A percentile compares a stretch with the other conserved stretches of the same genome.
Conservation (phyloP, 1,140 invertebrate species). For the Akabosia matsudoensis region DNA sequence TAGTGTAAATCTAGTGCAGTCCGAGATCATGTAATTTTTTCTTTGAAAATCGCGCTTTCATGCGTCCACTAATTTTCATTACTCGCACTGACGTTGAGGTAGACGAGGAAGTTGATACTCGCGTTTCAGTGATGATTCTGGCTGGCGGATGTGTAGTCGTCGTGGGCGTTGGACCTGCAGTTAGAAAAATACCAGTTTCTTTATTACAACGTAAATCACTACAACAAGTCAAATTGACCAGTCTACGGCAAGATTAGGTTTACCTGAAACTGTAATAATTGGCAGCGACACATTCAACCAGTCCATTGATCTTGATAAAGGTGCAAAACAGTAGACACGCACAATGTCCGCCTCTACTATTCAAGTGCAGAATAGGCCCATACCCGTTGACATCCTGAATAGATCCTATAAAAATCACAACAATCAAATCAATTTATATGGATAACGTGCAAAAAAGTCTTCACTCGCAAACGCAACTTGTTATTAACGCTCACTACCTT, state of each 20-base stretch:
- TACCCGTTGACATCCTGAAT: constrained; percentile 36
- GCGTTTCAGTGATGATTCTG: neutral
- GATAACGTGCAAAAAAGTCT: neutral
- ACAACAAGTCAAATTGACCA: too few relatives aligned
- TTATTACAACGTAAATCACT: neutral
- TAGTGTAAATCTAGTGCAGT: neutral
- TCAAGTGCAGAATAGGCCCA: constrained; percentile 30
- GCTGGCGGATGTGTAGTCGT: neutral
- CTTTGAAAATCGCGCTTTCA: neutral
- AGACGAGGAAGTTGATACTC: neutral
- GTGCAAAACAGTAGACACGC: constrained; percentile 42
- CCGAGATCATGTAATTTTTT: neutral
- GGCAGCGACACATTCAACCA: constrained; percentile 41
- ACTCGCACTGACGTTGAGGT: neutral
- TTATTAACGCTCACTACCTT: constrained; percentile 29
- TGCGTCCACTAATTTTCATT: constrained; percentile 6
- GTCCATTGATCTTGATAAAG: constrained; percentile 38
- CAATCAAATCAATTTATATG: constrained; percentile 3
- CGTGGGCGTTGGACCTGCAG: neutral
- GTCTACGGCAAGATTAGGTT: neutral
- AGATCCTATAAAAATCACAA: constrained; percentile 30
- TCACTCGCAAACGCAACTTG: too few relatives aligned
- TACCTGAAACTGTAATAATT: constrained; percentile 18
- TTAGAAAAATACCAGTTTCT: neutral
- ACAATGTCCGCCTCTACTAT: constrained; percentile 27